Conservation (phyloP, 1,140 invertebrate species). For the Drosophila rhopaloa region DNA sequence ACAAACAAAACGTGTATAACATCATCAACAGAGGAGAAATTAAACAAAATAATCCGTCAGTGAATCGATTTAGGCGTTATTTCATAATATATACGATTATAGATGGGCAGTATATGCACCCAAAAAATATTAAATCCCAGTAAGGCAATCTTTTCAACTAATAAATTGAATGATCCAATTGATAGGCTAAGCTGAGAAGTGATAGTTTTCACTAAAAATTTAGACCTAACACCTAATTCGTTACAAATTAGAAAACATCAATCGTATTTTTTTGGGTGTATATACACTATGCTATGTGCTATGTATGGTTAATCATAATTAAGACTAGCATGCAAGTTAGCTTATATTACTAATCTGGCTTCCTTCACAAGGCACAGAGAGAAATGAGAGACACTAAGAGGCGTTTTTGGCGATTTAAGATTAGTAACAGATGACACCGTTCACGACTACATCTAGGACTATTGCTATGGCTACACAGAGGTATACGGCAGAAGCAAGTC, state of each 20-base stretch:
- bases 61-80: constrained; percentile 47
- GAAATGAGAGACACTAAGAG: constrained; percentile 4
- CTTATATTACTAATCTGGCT: background rate
- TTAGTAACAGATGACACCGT: constrained; percentile 22
- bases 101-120: constrained; percentile 5
- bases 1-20: constrained; percentile 79
- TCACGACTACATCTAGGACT: constrained; percentile 1
- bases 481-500: constrained; percentile 41
- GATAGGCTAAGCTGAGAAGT: background rate
- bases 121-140: constrained; percentile 16
- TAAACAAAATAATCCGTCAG: constrained; percentile 49
- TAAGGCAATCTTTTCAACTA: background rate
- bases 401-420: background rate
- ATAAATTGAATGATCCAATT: background rate
- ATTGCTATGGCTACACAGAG: constrained; percentile 20
- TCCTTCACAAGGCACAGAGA: constrained; percentile 13
- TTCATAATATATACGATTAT: constrained; percentile 17
- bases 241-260: background rate
- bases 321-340: constrained; percentile 21
- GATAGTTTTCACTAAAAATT: background rate
- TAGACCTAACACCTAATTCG: background rate
- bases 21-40: constrained; percentile 49
- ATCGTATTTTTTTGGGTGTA: constrained; percentile 6
- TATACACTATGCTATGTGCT: background rate
- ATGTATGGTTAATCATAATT: constrained; percentile 7